A percentile compares a stretch with the other conserved stretches of the same genome.
These are phyloP conservation scores for Heteractis magnifica DNA, from an alignment of 92 coral and sea anemone species.

Conservation along the genomic window DNA sequence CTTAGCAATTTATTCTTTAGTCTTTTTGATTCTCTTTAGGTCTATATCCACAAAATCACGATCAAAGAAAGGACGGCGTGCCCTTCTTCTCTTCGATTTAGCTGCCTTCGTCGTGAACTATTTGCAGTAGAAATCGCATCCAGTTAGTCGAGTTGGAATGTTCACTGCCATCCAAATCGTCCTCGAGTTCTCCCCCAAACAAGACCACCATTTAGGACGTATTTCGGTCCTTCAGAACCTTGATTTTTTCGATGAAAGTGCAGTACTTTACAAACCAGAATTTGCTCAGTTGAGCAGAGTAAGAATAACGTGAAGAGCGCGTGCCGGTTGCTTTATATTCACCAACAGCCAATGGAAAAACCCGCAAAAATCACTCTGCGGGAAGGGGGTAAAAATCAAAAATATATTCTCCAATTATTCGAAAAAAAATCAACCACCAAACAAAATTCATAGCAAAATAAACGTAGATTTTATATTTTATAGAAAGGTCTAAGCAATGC, in stretches of 20 bases:
- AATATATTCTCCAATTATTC: not conserved
- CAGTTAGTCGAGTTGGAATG: slow-evolving; percentile 38
- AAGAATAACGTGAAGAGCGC: not conserved
- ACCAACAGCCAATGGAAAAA: not conserved
- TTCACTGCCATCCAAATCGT: slow-evolving; percentile 70
- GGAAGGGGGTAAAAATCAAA: not conserved
- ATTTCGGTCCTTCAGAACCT: slow-evolving; percentile 37
- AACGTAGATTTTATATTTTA: not conserved
- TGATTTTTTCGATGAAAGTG: not conserved
- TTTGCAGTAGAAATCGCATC: slow-evolving; percentile 72
- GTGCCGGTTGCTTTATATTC: not conserved
- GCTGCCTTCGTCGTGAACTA: slow-evolving; percentile 95
- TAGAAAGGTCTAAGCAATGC: not conserved
- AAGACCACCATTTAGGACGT: slow-evolving; percentile 70
- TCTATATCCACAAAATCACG: not conserved
- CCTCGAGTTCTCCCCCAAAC: slow-evolving; percentile 47
- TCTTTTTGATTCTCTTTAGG: slow-evolving; percentile 8
- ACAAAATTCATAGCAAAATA: not conserved
- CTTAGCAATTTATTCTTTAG: slow-evolving; percentile 5
- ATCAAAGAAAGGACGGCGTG: not conserved
- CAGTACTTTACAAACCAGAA: not conserved
- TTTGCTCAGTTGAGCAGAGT: not conserved
- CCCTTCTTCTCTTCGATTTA: slow-evolving; percentile 41
- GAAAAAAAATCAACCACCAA: not conserved
- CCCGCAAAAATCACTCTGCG: not conserved